These are phyloP conservation scores for Botia kubotai DNA, from an alignment of 2,797 vertebrate species.

Conservation along the genomic window DNA sequence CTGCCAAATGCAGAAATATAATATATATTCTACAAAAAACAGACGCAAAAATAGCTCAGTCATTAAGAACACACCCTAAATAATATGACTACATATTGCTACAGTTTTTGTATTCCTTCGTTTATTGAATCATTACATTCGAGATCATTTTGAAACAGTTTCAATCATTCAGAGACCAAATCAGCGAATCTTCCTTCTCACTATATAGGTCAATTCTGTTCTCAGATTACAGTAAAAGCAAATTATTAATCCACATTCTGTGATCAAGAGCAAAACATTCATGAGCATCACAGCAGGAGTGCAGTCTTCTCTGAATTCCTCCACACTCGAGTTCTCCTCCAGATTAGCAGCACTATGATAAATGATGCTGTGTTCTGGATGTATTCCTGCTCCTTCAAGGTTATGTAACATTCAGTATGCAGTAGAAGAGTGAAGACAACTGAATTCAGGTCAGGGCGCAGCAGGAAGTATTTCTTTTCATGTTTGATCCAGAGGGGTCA, in stretches of 20 bases:
- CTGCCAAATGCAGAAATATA: no score
- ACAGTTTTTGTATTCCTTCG: neutral
- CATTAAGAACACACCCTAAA: neutral
- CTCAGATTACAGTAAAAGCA: slow-evolving; percentile 32
- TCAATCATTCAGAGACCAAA: neutral
- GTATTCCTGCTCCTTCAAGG: slow-evolving; percentile 63
- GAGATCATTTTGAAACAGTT: neutral
- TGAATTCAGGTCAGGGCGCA: slow-evolving; percentile 90
- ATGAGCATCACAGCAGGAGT: slow-evolving; percentile 24
- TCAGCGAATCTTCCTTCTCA: neutral
- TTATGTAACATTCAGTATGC: slow-evolving; percentile 84
- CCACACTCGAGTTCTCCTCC: slow-evolving; percentile 24
- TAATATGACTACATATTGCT: neutral
- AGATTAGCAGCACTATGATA: slow-evolving; percentile 59
- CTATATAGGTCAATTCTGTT: slow-evolving; percentile 16
- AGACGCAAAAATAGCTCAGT: no score
- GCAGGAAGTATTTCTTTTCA: slow-evolving; percentile 87
- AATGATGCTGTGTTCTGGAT: slow-evolving; percentile 74
- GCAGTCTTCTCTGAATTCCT: slow-evolving; percentile 18
- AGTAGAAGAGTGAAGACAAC: slow-evolving; percentile 85
- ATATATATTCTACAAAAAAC: no score
- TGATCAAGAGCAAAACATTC: slow-evolving; percentile 42
- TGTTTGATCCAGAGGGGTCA: slow-evolving; percentile 89
- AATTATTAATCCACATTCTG: slow-evolving; percentile 20
- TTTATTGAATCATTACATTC: neutral